phyloP scores from a whole-genome alignment of 2,113 vertebrate species.

The Chaetops frenatus region DNA sequence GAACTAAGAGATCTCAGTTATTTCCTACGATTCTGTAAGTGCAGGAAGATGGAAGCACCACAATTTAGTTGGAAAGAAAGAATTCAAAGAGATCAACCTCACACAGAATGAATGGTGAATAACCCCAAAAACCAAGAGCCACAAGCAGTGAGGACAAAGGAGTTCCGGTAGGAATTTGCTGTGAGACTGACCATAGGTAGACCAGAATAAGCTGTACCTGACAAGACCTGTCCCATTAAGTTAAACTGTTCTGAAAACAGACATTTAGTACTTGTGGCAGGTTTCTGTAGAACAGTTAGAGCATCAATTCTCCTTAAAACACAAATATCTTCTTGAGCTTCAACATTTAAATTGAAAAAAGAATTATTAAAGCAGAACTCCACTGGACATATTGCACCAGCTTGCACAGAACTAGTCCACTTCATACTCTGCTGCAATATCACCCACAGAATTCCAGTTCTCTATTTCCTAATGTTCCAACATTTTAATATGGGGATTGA shows the following conservation, averaged over 20 bases:
- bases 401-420: neutral
- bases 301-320: neutral
- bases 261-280: neutral
- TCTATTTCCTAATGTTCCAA: neutral
- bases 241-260: neutral
- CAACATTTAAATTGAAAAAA: neutral
- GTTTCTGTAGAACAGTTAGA: neutral
- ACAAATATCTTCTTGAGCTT: neutral
- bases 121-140: neutral
- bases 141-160: neutral
- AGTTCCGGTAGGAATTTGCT: neutral
- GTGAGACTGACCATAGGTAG: neutral
- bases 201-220: neutral
- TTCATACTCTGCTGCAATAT: neutral
- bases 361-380: neutral
- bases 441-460: neutral
- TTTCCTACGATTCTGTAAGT: neutral
- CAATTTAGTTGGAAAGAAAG: neutral
- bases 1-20: neutral
- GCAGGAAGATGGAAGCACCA: neutral
- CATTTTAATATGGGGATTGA: neutral
- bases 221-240: fast-evolving
- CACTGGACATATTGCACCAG: neutral
- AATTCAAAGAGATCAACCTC: neutral
- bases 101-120: neutral